Evolutionary conservation across 2,113 vertebrate species (phyloP).

Genomic region (Okapia johnstoni): DNA sequence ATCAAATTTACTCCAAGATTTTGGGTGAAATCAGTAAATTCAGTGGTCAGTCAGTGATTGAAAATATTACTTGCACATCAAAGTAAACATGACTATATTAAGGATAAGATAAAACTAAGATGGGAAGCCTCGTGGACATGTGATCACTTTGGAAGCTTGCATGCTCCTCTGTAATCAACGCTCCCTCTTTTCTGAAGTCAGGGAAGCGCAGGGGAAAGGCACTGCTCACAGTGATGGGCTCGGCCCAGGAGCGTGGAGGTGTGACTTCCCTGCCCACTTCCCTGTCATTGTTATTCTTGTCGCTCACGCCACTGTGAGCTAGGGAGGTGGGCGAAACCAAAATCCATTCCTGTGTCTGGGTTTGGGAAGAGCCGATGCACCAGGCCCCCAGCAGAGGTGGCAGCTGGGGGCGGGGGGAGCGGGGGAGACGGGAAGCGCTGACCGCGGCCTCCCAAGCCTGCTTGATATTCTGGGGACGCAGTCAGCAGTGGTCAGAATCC

Average conservation of each 20-base stretch:
- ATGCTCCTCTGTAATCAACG: background rate
- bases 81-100: background rate
- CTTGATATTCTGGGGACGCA: constrained; percentile 39
- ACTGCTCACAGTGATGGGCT: accelerated
- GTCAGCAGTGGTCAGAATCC: constrained; percentile 39
- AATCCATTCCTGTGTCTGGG: background rate
- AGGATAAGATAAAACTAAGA: background rate
- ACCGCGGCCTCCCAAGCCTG: background rate
- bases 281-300: background rate
- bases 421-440: background rate
- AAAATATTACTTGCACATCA: background rate
- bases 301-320: accelerated
- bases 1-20: background rate
- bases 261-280: background rate
- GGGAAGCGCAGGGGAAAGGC: accelerated
- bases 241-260: accelerated
- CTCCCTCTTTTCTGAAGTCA: background rate
- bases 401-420: background rate
- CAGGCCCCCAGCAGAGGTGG: background rate
- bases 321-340: background rate
- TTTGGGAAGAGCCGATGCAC: background rate
- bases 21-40: background rate
- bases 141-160: background rate
- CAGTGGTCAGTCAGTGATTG: background rate
- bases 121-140: accelerated